Base-by-base conservation (phyloP, 2,888 invertebrate species). In the Eulithis prunata region DNA sequence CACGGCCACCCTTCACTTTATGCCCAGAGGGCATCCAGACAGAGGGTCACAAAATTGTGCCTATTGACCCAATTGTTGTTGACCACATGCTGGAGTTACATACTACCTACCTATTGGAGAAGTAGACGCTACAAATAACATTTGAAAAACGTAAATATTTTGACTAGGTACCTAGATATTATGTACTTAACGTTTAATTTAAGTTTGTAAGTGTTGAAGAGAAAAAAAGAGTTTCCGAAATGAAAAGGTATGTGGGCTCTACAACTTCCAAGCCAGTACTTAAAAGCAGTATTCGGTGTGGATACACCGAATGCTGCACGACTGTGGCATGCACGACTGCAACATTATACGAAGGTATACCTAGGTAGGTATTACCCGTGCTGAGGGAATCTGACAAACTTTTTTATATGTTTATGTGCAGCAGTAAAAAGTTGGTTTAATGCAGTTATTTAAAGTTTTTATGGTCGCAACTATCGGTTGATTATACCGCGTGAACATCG, bases 351-450 rank as follows among this genome's bases (percentile, higher is more conserved):
- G 10, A 62, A 62, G 53, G 51, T 68, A 66, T 61, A 21, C 21
- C 21, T 21, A 21, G 21, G 21, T 21, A 21, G 21, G 21, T 21
- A 63, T 45, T 69, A 64, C 63, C 62, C 52, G 54, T 55, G 57
- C 64, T 59, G 69, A 60, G 69, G 70, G 71, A 71, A 71, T 71
- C 73, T 70, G 69, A 62, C 74, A 57, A 74, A 78, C 74, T 73
- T 79, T 79, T 77, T 77, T 77, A 78, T 75, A 75, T 73, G 75
- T 78, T 79, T 76, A 76, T 78, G 71, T 71, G 74, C 73, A 71
- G 71, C 64, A 72, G 71, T 78, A 76, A 76, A 76, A 74, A 71
- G 70, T 75, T 71, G 68, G 66, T 71, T 72, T 73, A 64, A 71
- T 71, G 70, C 66, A 64, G 68, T 70, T 75, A 75, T 74, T 78